These are phyloP conservation scores for Thamnophis elegans DNA, from an alignment of 2,797 vertebrate species.

Conservation along the genomic window DNA sequence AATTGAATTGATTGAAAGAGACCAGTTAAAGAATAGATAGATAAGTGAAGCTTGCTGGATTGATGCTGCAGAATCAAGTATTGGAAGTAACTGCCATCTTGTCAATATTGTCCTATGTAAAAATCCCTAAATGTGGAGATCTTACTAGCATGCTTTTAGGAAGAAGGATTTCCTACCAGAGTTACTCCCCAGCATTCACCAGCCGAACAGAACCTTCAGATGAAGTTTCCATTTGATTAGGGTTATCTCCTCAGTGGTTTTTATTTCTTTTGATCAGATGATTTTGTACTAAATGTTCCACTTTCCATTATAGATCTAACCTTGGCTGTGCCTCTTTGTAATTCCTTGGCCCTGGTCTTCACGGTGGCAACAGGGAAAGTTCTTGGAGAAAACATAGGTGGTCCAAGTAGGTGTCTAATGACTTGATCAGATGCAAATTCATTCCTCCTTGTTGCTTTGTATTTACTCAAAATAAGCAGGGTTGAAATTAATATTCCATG, in stretches of 20 bases:
- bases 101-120: background rate
- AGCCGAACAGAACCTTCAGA: background rate
- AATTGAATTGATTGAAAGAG: background rate
- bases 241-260: background rate
- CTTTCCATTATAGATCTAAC: conserved; percentile 81
- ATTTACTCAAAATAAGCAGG: background rate
- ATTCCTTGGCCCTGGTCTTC: conserved; percentile 89
- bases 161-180: background rate
- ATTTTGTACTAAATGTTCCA: background rate
- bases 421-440: background rate
- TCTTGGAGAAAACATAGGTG: conserved; percentile 90
- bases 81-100: background rate
- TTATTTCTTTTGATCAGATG: conserved; percentile 4
- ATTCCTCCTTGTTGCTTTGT: background rate
- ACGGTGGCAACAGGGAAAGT: conserved; percentile 86
- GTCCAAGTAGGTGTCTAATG: conserved; percentile 78
- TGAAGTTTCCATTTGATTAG: background rate
- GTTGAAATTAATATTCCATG: background rate
- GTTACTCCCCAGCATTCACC: background rate
- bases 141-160: background rate
- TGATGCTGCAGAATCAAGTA: background rate
- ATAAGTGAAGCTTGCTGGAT: background rate
- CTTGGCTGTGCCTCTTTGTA: conserved; percentile 89
- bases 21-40: background rate
- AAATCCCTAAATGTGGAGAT: background rate